Base-by-base conservation (phyloP, 2,888 invertebrate genomes). In the Tribolium freemani region DNA sequence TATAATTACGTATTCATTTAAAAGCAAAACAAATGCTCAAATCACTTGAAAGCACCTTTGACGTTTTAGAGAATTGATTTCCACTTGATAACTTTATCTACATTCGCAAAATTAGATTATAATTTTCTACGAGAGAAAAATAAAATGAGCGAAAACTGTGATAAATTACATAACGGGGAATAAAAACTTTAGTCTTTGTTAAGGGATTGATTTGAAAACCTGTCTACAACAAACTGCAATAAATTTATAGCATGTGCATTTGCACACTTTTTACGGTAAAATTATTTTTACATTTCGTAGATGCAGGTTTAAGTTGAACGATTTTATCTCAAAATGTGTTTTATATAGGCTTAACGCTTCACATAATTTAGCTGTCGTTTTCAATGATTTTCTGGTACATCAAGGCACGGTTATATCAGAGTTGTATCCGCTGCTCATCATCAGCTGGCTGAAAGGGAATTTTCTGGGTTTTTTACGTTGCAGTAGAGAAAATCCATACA, bases 11-110 rank as follows among this genome's bases (percentile, higher is more conserved):
- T 31, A 31, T 31, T 31, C 1, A 54, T 26, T 54, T 54, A 54
- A 54, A 54, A 54, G 30, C 54, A 54, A 30, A 54, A 26, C 54
- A 6, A 21, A 26, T 54, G 16, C 30, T 30, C 30, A 54, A 54
- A 54, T 54, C 53, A 54, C 30, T 54, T 21, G n/a, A 53, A 53
- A 54, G 54, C 54, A 30, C 26, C 54, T 1, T 30, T 10, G 54
- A 5, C 26, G 20, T 54, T 54, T 54, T 11, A 30, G 3, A 30
- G 10, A 54, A 26, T 30, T 54, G 26, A 53, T 53, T 53, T 21
- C 21, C 3, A 21, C 3, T 53, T 26, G 10, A 30, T 54, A 11
- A 10, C 13, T 54, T 26, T 10, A 2, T 20, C 26, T 21, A 54
- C 30, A 10, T 10, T 26, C 5, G 26, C 54, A 30, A 54, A 54